Evolutionary conservation across 2,888 invertebrate genomes (phyloP), one percentile per base, ranked within the genome.

Genomic region (Orthonevra nobilis): DNA sequence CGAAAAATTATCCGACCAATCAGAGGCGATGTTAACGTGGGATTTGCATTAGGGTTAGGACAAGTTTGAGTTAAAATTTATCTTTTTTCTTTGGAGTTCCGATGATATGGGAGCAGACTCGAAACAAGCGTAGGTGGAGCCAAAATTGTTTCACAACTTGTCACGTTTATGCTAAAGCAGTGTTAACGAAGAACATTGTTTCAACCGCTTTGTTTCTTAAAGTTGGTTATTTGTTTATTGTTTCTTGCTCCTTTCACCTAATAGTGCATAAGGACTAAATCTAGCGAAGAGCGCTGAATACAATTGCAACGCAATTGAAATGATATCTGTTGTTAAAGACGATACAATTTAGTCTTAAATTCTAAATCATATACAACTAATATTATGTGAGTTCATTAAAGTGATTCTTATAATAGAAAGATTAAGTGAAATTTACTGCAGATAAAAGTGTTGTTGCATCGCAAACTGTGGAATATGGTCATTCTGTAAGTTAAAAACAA

Each of bases 1-100:
- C n/a, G n/a, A n/a, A n/a, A n/a, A 38, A 1, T 73, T 79, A 79
- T 79, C 79, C 79, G 73, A 68, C 79, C 79, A 79, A 79, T 79
- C 46, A 44, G n/a, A 44, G 36, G 2, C 7, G 1, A 9, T 9
- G 15, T 12, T 14, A 2, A 36, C 19, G 20, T 54, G 61, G 34
- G 36, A 68, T 42, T 61, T 12, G 54, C 44, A 68, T 68, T 68
- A 68, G 73, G 50, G 79, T 79, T 79, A 68, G 66, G 46, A 60
- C 64, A 54, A 64, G 69, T 69, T 63, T 50, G 30, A 77, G 36
- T 68, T n/a, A n/a, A n/a, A n/a, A n/a, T n/a, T 69, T 42, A 19
- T 44, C 19, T 66, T 52, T 40, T 60, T 28, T 7, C 40, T 50
- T 54, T 48, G 56, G 56, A 58, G 70, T 70, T 69, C 17, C 54